Evolutionary conservation across 2,113 vertebrate species (phyloP), one percentile per base, ranked within the genome.

Genomic region (Zootoca vivipara): DNA sequence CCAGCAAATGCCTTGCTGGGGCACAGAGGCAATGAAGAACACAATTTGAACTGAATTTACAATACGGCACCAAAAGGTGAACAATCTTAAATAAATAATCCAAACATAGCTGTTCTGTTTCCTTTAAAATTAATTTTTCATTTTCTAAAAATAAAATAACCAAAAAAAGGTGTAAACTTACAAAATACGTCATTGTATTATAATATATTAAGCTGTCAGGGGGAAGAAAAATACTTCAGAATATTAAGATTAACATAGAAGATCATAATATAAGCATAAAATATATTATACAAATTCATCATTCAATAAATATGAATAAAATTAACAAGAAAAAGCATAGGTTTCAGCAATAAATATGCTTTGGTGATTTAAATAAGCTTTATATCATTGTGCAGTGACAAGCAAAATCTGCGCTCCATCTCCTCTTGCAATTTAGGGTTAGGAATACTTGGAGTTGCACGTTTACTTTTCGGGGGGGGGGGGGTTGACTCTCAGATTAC

Each of bases 221-320:
- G 92, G 92, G 92, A 96, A 98, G 95, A 98, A 98, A 98, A 97
- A 97, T 98, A 98, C 98, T 99, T 99, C 98, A 99, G 98, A 99
- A 99, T 99, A 98, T 99, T 99, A 98, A 98, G 98, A 99, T 99
- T 99, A 99, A 99, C 99, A 99, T 98, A 98, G 98, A 99, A 98
- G 98, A 99, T 99, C 98, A 99, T 99, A 99, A 99, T 99, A 99
- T 99, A 99, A 99, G 99, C 99, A 99, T 99, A 99, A 99, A 99
- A 99, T 99, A 99, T 99, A 99, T 99, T 99, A 98, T 99, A 99
- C 99, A 97, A 98, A 98, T 97, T 99, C 98, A 99, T 98, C 98
- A 46, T 46, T 98, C 98, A 98, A 99, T 99, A 99, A 99, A 99
- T 99, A 99, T 98, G 98, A 99, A 99, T 98, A 98, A 99, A 99